Evolutionary conservation across 2,113 vertebrate genomes (phyloP), one percentile per base, ranked within the genome.

Genomic region (Bolborhynchus lineola): DNA sequence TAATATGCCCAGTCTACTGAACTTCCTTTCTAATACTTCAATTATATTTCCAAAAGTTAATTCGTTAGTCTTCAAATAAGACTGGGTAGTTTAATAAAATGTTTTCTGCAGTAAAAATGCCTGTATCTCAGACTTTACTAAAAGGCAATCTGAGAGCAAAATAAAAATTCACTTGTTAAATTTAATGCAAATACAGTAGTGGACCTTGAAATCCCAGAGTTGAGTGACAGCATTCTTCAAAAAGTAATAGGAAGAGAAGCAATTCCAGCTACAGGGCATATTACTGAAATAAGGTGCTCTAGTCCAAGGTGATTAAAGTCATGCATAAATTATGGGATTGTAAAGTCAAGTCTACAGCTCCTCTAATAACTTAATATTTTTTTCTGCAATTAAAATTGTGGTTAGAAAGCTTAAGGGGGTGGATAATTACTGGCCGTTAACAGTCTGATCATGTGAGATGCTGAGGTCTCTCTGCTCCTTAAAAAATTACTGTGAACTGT

Each of bases 391-490:
- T 93, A 93, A 94, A 92, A 77, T 83, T 90, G 68, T 55, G 64
- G 46, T 41, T 92, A 64, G 82, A 90, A 87, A 70, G 78, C 87
- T 94, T 81, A 78, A 93, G 78, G 68, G 62, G 70, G 57, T 92
- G 62, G 62, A 50, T 96, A 88, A 96, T 95, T 83, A 71, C 90
- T 64, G n/a, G 71, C 42, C 91, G 75, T 96, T 96, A 94, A 77
- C 31, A 67, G 37, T 37, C 18, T 64, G 83, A 88, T 88, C 55
- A 64, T 29, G 39, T 89, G 91, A 95, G 74, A 44, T 79, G 69
- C 47, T 79, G 83, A 95, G 42, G 65, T 89, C 67, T 88, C 31
- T 88, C 60, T 1, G 12, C 28, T 90, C 49, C 63, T 53, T 63
- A 63, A 92, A 60, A 83, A 75, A 47, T 86, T 67, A 35, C 31